Conservation (phyloP, 2,888 invertebrate species). For the Lithophane ornitopus region DNA sequence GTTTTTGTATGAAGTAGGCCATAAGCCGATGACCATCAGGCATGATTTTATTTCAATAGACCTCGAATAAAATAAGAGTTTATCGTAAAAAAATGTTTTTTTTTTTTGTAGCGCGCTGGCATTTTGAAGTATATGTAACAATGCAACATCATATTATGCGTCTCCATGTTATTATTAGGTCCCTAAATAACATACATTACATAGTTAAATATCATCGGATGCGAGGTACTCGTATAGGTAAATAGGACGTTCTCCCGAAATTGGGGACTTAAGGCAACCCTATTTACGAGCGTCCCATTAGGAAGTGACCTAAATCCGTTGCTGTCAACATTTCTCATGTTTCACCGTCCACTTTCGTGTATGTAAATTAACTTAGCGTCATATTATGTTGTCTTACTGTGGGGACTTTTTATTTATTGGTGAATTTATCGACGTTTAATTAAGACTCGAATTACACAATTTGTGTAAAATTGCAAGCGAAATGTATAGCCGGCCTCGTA, state of each 20-base stretch:
- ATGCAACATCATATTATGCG: not conserved
- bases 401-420: conserved; percentile 41
- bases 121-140: not conserved
- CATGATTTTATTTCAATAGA: not conserved
- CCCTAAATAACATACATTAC: conserved; percentile 33
- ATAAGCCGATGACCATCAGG: not conserved
- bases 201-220: conserved; percentile 53
- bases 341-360: conserved; percentile 65
- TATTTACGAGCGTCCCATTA: conserved; percentile 73
- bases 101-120: not conserved
- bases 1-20: not conserved
- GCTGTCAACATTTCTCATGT: conserved; percentile 74
- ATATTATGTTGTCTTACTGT: conserved; percentile 49
- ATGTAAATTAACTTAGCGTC: conserved; percentile 65
- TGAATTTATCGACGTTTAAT: conserved; percentile 11
- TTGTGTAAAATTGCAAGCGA: not conserved
- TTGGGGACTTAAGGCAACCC: conserved; percentile 73
- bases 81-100: too few relatives aligned
- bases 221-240: conserved; percentile 64
- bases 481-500: not conserved
- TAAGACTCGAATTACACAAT: not conserved
- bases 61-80: not conserved
- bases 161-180: not conserved
- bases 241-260: conserved; percentile 71
- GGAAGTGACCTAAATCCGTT: conserved; percentile 78